Evolutionary conservation across 2,113 vertebrate genomes (phyloP), one percentile per base, ranked within the genome.

Genomic region (Pogonocichla stellata): DNA sequence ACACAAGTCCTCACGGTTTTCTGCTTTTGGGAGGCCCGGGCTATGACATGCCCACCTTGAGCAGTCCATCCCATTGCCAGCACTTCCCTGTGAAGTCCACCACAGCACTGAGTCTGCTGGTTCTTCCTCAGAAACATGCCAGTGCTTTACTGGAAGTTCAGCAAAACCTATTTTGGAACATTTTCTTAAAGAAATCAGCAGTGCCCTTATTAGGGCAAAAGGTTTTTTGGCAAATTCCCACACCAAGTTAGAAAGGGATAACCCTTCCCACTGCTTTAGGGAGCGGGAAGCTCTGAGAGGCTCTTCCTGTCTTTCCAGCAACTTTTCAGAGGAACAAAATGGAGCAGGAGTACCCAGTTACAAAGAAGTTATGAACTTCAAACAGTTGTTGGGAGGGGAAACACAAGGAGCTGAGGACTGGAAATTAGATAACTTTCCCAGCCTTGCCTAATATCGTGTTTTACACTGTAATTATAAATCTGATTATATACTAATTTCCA

Each of bases 401-500:
- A 28, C 2, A 5, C 56, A 74, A 60, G 23, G 38, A 82, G 6
- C 11, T 73, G 54, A 86, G 64, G 82, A 83, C 36, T 83, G 72
- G 90, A 86, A 95, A 82, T 10, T 80, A 51, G 72, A 40, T 66
- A 66, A 34, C 13, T 80, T 90, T 83, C 75, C 33, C 60, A 88
- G 47, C 64, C 69, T 92, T 94, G 43, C 71, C 67, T 88, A 83
- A 80, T 93, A 66, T 25, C 19, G 42, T 66, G 45, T 61, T 83
- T 74, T 71, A 73, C 19, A 43, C n/a, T 45, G 33, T 51, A 77
- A 86, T 80, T 93, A 83, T 71, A 56, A 48, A 84, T 90, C 72
- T 83, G 80, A 71, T 66, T 79, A 66, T 72, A 40, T 65, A 69
- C 74, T 86, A 78, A 86, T 92, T 92, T 87, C 42, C 67, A 67